Conservation (phyloP, 2,888 invertebrate genomes). For the Catotricha subobsoleta region DNA sequence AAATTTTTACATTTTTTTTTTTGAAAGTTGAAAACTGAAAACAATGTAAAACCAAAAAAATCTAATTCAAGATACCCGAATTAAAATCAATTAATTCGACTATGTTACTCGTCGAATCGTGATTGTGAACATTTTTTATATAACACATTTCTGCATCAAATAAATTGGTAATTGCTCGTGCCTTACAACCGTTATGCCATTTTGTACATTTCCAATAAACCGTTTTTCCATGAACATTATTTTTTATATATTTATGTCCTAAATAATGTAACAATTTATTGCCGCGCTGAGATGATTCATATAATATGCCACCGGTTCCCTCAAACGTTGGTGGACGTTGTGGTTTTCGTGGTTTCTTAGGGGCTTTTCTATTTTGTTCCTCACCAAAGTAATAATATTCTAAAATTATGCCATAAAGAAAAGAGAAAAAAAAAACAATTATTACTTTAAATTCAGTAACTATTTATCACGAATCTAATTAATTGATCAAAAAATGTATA, state of each 20-base stretch:
- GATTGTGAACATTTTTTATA: conserved; percentile 28
- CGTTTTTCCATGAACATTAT: conserved; percentile 26
- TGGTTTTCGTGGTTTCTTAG: not conserved
- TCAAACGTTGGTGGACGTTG: too few relatives aligned
- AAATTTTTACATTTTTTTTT: too few relatives aligned
- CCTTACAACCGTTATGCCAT: conserved; percentile 28
- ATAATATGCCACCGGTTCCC: conserved; percentile 14
- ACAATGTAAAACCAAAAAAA: too few relatives aligned
- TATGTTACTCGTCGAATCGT: conserved; percentile 9
- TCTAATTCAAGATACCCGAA: too few relatives aligned
- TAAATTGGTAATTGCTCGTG: conserved; percentile 25
- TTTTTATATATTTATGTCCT: conserved; percentile 27
- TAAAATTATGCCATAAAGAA: not conserved
- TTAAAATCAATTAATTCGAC: too few relatives aligned
- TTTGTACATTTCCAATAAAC: conserved; percentile 30
- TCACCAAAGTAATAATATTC: not conserved
- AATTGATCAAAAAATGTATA: too few relatives aligned
- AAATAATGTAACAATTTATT: conserved; percentile 24
- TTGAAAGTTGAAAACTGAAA: too few relatives aligned
- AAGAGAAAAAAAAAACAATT: not conserved
- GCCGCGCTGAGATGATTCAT: conserved; percentile 22
- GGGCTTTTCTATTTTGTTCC: not conserved
- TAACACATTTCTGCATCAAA: conserved; percentile 18
- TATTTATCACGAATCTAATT: too few relatives aligned
- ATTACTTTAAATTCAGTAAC: too few relatives aligned